Conservation (phyloP, 2,797 vertebrate genomes). For the Cyprinella venusta region DNA sequence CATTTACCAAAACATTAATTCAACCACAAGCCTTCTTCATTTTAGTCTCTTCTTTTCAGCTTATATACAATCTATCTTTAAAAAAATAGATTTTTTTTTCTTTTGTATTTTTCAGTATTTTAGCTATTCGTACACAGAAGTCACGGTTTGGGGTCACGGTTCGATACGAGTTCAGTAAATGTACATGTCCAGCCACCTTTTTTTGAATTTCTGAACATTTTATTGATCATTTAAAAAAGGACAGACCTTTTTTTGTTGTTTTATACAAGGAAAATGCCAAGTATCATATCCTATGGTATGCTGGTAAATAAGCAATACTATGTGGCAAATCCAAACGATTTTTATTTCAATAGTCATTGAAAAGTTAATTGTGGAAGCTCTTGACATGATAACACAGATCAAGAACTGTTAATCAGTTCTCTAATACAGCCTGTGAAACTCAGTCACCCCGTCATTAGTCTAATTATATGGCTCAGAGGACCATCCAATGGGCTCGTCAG, state of each 20-base stretch:
- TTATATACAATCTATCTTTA: neutral
- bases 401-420: slow-evolving; percentile 43
- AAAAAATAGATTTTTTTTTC: neutral
- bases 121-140: neutral
- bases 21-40: slow-evolving; percentile 22
- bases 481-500: slow-evolving; percentile 43
- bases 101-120: neutral
- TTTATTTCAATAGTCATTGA: neutral
- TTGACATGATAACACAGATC: slow-evolving; percentile 46
- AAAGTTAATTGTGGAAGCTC: neutral
- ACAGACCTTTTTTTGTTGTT: too few relatives aligned
- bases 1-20: slow-evolving; percentile 53
- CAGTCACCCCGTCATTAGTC: slow-evolving; percentile 52
- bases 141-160: too few relatives aligned
- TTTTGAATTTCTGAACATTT: neutral
- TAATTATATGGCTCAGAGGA: slow-evolving; percentile 42
- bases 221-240: neutral
- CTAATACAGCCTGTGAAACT: slow-evolving; percentile 46
- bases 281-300: neutral
- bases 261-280: neutral
- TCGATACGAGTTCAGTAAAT: too few relatives aligned
- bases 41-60: slow-evolving; percentile 61
- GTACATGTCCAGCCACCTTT: neutral
- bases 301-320: neutral
- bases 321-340: neutral